Evolutionary conservation across 2,113 vertebrate species (phyloP).

Genomic region (Petaurus breviceps): DNA sequence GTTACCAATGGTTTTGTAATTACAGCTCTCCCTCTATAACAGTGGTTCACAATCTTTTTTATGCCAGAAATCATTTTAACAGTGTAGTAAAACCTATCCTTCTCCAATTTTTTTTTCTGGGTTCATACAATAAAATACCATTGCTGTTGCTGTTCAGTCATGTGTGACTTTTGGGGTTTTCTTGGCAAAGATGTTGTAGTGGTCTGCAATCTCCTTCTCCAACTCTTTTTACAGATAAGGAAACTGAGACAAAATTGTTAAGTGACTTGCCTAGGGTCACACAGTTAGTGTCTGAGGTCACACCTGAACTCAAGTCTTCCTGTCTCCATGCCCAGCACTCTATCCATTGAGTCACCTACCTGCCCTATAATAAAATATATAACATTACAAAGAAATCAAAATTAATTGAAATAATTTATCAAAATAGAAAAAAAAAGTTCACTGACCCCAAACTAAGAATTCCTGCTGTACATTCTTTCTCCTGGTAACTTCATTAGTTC

Average conservation of each 20-base stretch:
- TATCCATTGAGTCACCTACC: background rate
- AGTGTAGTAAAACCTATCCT: background rate
- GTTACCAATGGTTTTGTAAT: background rate
- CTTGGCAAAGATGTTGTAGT: background rate
- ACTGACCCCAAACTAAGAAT: background rate
- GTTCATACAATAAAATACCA: background rate
- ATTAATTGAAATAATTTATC: background rate
- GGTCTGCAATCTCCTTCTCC: background rate
- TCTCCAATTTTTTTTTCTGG: background rate
- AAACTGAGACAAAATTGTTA: background rate
- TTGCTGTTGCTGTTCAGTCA: background rate
- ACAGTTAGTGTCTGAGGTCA: background rate
- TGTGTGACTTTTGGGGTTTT: background rate
- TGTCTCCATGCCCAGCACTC: background rate
- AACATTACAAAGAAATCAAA: background rate
- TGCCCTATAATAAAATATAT: background rate
- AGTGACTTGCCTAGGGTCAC: background rate
- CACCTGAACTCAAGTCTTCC: background rate
- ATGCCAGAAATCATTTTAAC: background rate
- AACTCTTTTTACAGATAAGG: background rate
- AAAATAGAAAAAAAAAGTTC: too few relatives aligned
- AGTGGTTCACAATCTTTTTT: background rate
- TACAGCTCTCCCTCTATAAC: background rate
- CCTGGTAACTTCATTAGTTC: background rate
- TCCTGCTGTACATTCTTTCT: background rate